Evolutionary conservation across 2,113 vertebrate species (phyloP).

Genomic region (Uria aalge): DNA sequence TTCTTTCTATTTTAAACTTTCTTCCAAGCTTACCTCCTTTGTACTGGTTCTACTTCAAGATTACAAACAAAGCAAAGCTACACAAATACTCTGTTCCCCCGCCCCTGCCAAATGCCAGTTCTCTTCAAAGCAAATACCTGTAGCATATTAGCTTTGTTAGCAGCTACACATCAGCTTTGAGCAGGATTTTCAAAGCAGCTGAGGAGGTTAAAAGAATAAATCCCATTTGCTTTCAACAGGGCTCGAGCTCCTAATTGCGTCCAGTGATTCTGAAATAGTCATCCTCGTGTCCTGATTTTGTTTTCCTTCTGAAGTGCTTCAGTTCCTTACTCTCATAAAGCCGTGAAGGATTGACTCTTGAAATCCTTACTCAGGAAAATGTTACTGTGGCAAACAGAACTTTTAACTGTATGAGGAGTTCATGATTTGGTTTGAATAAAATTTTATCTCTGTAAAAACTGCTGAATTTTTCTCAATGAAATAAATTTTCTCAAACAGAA

Average conservation of each 20-base stretch:
- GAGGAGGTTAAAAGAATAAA: not conserved
- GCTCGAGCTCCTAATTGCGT: not conserved
- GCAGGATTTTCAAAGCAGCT: constrained; percentile 2
- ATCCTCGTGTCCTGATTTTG: not conserved
- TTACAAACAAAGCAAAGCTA: not conserved
- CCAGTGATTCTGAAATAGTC: not conserved
- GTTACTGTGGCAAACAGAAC: not conserved
- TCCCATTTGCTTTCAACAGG: not conserved
- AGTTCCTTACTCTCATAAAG: not conserved
- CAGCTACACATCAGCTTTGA: not conserved
- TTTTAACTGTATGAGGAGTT: not conserved
- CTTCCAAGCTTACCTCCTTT: not conserved
- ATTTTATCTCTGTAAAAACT: not conserved
- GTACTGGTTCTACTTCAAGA: not conserved
- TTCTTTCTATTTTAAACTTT: not conserved
- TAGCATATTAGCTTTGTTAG: not conserved
- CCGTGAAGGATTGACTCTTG: not conserved
- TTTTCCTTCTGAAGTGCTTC: not conserved
- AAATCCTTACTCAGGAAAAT: not conserved
- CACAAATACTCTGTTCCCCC: not conserved
- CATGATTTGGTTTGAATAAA: not conserved
- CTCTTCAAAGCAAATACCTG: constrained; percentile 2
- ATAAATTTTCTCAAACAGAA: not conserved
- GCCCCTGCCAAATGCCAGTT: not conserved
- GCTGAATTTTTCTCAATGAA: not conserved